Conservation (phyloP, 2,797 vertebrate genomes). For the Melanotaenia parkinsoni region DNA sequence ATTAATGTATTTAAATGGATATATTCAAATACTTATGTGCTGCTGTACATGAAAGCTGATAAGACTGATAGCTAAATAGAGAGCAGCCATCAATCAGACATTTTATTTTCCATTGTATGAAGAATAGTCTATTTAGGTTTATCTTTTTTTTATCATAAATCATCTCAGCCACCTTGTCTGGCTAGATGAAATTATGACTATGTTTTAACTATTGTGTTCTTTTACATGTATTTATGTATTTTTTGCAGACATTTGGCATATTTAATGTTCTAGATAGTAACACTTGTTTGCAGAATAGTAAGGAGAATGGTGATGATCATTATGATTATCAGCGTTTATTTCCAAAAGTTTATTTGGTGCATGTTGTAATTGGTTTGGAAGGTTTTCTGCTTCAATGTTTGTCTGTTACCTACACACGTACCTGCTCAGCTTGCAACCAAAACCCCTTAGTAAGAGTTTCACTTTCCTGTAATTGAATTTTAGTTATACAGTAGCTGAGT, state of each 20-base stretch:
- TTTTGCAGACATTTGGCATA: no score
- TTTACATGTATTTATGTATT: no score
- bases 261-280: no score
- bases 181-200: no score
- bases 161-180: not conserved
- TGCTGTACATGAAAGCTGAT: not conserved
- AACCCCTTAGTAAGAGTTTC: not conserved
- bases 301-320: no score
- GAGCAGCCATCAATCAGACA: not conserved
- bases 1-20: not conserved
- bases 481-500: slow-evolving; percentile 46
- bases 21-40: not conserved
- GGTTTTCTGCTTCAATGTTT: no score
- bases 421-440: slow-evolving; percentile 10
- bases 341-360: no score
- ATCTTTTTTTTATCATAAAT: not conserved
- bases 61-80: not conserved
- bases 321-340: no score
- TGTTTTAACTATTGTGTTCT: no score
- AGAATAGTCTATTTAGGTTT: no score
- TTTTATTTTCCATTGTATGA: not conserved
- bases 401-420: not conserved
- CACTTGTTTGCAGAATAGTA: no score
- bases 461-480: not conserved
- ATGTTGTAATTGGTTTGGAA: not conserved